Conservation (phyloP, 2,113 vertebrate genomes). For the Fregata magnificens region DNA sequence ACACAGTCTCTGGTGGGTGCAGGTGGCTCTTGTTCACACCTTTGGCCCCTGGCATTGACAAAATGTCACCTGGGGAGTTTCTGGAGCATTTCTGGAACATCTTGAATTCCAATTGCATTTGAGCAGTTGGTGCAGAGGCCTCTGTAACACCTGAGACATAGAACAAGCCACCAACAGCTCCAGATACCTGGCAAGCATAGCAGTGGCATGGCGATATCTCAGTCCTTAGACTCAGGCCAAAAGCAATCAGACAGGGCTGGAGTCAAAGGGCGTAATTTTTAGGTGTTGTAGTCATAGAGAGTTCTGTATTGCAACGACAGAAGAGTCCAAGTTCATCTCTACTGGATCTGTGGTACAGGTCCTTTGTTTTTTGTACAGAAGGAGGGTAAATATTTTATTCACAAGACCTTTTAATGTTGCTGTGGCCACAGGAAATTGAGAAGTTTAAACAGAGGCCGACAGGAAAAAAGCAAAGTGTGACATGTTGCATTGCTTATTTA, state of each 20-base stretch:
- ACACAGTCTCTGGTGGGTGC: neutral
- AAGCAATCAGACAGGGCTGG: neutral
- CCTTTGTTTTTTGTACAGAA: neutral
- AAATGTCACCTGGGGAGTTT: neutral
- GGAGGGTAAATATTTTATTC: neutral
- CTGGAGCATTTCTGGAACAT: neutral
- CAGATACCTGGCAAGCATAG: neutral
- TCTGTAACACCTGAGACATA: neutral
- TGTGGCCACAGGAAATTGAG: neutral
- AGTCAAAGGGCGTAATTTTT: neutral
- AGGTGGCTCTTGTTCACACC: neutral
- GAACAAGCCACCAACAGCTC: neutral
- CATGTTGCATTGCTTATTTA: neutral
- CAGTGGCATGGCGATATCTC: rapidly evolving
- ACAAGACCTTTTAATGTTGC: neutral
- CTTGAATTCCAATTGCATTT: neutral
- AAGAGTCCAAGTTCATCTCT: neutral
- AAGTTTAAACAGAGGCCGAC: slow-evolving; percentile 15
- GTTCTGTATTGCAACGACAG: neutral
- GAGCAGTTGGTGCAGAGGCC: neutral
- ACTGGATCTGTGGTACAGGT: neutral
- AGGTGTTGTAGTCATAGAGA: neutral
- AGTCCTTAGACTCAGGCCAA: neutral
- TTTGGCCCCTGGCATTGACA: neutral
- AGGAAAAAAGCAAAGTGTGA: slow-evolving; percentile 22